phyloP scores from a whole-genome alignment of 1,140 invertebrate genomes.

The Heliothis subflexa region DNA sequence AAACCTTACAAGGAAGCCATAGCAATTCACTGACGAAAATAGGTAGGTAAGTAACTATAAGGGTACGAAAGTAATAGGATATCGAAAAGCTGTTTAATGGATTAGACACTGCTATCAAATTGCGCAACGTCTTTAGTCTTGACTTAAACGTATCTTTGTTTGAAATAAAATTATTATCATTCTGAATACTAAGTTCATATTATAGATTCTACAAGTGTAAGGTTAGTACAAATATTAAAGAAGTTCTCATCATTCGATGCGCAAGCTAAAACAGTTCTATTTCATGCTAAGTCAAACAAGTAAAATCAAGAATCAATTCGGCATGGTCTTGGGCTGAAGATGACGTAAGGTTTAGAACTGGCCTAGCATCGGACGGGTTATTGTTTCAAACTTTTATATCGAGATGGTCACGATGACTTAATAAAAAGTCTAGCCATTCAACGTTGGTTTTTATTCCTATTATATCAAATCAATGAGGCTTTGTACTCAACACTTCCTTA shows the following conservation, averaged over 20 bases:
- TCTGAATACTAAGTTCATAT: not conserved
- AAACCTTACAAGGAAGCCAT: conserved; percentile 60
- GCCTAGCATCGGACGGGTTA: conserved; percentile 46
- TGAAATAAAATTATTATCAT: not conserved
- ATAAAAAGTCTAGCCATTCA: conserved; percentile 35
- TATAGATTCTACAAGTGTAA: not conserved
- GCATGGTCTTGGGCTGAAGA: conserved; percentile 60
- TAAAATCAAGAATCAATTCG: conserved; percentile 72
- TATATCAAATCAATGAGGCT: conserved; percentile 2
- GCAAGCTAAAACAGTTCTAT: conserved; percentile 34
- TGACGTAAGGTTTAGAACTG: conserved; percentile 63
- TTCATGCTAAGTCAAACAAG: conserved; percentile 52
- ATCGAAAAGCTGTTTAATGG: conserved; percentile 43
- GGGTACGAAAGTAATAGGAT: conserved; percentile 58
- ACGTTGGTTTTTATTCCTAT: conserved; percentile 19
- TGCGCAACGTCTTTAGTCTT: conserved; percentile 3
- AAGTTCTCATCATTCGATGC: not conserved
- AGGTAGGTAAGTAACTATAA: conserved; percentile 51
- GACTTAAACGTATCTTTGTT: not conserved
- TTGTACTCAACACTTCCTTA: not conserved
- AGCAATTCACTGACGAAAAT: conserved; percentile 50
- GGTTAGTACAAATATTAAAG: not conserved
- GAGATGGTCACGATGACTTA: conserved; percentile 19
- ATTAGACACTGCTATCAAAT: conserved; percentile 15
- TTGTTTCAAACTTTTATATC: conserved; percentile 42